Conservation (phyloP, 2,888 invertebrate species). For the Trachelus tabidus region DNA sequence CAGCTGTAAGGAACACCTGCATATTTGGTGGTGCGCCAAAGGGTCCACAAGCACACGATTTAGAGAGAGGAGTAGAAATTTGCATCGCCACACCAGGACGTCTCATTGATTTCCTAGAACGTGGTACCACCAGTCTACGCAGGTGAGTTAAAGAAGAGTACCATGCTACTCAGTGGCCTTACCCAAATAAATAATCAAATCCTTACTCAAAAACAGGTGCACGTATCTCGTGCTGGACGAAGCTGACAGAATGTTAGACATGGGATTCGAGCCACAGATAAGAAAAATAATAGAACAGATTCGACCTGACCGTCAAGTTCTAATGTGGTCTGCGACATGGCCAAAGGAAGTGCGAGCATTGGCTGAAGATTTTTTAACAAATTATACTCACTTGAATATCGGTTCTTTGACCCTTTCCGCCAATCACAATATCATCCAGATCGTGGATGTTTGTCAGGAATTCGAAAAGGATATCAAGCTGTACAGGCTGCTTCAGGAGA, state of each 20-base stretch:
- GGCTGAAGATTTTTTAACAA: constrained; percentile 91
- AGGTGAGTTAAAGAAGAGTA: constrained; percentile 43
- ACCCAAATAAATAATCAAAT: not conserved
- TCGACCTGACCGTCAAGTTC: constrained; percentile 91
- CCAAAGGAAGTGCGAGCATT: constrained; percentile 93
- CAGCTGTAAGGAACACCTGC: constrained; percentile 90
- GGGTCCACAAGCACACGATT: constrained; percentile 87
- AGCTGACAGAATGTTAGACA: constrained; percentile 95
- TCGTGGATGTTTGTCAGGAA: constrained; percentile 91
- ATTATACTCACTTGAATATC: constrained; percentile 92
- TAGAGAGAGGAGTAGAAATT: constrained; percentile 92
- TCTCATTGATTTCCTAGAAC: constrained; percentile 93
- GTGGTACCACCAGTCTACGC: constrained; percentile 80
- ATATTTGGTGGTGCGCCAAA: constrained; percentile 99
- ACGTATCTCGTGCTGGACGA: constrained; percentile 93
- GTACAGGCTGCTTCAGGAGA: constrained; percentile 71
- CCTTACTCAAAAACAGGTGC: constrained; percentile 68
- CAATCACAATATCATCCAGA: constrained; percentile 97
- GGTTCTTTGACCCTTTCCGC: constrained; percentile 89
- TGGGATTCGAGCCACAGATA: constrained; percentile 98
- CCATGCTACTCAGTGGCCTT: not conserved
- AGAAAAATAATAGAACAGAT: constrained; percentile 93
- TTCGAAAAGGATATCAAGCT: constrained; percentile 81
- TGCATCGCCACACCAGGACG: constrained; percentile 97
- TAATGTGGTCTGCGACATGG: constrained; percentile 99